Conservation (phyloP, 2,113 vertebrate genomes). For the Anolis carolinensis region DNA sequence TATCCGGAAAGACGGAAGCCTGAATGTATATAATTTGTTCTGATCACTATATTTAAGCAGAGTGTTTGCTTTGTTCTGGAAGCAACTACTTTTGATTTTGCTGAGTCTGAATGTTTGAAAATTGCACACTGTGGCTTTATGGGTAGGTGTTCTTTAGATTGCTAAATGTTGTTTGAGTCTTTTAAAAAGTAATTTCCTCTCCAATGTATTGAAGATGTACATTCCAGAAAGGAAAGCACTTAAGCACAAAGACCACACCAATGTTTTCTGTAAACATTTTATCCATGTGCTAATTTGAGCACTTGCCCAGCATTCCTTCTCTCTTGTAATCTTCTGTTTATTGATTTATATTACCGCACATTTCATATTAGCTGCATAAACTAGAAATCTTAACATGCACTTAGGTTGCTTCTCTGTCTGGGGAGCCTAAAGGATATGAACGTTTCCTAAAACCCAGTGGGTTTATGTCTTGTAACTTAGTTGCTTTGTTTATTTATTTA, state of each 20-base stretch:
- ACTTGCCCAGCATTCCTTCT: not conserved
- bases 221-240: slow-evolving; percentile 24
- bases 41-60: slow-evolving; percentile 8
- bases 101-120: slow-evolving; percentile 27
- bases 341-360: slow-evolving; percentile 2
- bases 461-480: not conserved
- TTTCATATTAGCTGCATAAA: not conserved
- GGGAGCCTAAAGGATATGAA: not conserved
- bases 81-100: not conserved
- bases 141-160: slow-evolving; percentile 7
- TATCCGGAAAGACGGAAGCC: not conserved
- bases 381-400: not conserved
- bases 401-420: not conserved
- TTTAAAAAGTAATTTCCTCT: slow-evolving; percentile 20
- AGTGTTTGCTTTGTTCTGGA: not conserved
- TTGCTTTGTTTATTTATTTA: too few relatives aligned
- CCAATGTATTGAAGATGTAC: slow-evolving; percentile 4
- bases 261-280: slow-evolving; percentile 28
- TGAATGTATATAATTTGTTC: slow-evolving; percentile 30
- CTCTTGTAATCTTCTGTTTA: not conserved
- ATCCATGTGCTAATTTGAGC: slow-evolving; percentile 18
- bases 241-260: slow-evolving; percentile 13
- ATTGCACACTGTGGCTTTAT: slow-evolving; percentile 17
- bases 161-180: not conserved
- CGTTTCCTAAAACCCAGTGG: not conserved